phyloP scores from a whole-genome alignment of 2,113 vertebrate genomes.

The Dasyornis broadbenti region DNA sequence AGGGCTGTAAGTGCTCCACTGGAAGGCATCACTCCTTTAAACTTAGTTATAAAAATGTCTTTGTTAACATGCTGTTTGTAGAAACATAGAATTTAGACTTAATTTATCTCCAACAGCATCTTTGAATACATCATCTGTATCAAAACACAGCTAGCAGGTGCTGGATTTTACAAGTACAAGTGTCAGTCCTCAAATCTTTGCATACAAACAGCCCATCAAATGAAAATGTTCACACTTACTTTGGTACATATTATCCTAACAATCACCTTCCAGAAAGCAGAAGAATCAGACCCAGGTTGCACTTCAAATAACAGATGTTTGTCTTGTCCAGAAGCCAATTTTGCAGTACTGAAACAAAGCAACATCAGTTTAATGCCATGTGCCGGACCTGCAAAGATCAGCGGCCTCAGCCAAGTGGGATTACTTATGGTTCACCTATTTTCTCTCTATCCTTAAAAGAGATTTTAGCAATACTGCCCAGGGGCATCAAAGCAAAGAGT shows the following conservation, averaged over 20 bases:
- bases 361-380: neutral
- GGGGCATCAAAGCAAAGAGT: neutral
- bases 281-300: constrained; percentile 90
- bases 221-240: constrained; percentile 68
- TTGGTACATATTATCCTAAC: constrained; percentile 94
- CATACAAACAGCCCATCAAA: neutral
- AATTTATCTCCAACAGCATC: neutral
- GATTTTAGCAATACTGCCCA: neutral
- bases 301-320: constrained; percentile 97
- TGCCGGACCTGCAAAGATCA: neutral
- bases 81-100: neutral
- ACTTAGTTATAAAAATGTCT: neutral
- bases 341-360: constrained; percentile 81
- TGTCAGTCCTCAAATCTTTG: neutral
- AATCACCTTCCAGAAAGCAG: constrained; percentile 92
- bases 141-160: neutral
- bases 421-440: neutral
- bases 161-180: neutral
- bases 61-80: neutral
- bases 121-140: neutral
- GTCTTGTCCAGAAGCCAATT: constrained; percentile 87
- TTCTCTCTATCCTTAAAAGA: neutral
- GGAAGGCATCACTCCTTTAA: neutral
- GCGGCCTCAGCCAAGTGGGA: neutral
- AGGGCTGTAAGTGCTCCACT: neutral